Evolutionary conservation across 2,113 vertebrate species (phyloP), one percentile per base, ranked within the genome.

Genomic region (Muscicapa adusta): DNA sequence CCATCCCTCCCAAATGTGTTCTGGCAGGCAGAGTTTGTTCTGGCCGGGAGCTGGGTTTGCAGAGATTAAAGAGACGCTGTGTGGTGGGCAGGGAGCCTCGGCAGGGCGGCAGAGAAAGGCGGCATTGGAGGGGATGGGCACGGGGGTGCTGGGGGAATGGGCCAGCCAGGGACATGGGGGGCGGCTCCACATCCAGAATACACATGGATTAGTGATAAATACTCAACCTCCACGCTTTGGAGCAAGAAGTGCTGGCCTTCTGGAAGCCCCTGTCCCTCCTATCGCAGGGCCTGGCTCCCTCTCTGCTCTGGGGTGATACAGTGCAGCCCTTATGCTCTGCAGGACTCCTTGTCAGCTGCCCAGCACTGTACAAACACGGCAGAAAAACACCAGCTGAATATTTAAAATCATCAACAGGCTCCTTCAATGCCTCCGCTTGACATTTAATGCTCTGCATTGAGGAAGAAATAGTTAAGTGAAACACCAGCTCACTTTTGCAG

Each of bases 251-350:
- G 87, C 67, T 78, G 78, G 54, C 47, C 50, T 66, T 42, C 74
- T 51, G 3, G 4, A 84, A 90, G 85, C 23, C 48, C 56, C 83
- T 5, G 1, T 62, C 77, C 57, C 34, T 61, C 24, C 19, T 60
- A 20, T 23, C 6, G 17, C 93, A 14, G 26, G 4, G 2, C 28
- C 62, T 65, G 73, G 23, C 73, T 75, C 60, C 28, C 84, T 77
- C 68, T 19, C 10, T 5, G 53, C 82, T 51, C 73, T 45, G 73
- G 40, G 78, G 31, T 12, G 87, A 73, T 61, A 92, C 91, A 95
- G 74, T 93, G 89, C 80, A 40, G 58, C 89, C 29, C 20, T 96
- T 97, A 95, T 89, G 87, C 84, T 95, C 89, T 50, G 91, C 89
- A 93, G 58, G 83, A 12, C 77, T 72, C 29, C 91, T 61, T 57